Percentiles rank a stretch among this genome's conserved stretches.
Evolutionary conservation across 2,888 invertebrate species (phyloP).

Genomic region (Zygothrica quintamaculata): DNA sequence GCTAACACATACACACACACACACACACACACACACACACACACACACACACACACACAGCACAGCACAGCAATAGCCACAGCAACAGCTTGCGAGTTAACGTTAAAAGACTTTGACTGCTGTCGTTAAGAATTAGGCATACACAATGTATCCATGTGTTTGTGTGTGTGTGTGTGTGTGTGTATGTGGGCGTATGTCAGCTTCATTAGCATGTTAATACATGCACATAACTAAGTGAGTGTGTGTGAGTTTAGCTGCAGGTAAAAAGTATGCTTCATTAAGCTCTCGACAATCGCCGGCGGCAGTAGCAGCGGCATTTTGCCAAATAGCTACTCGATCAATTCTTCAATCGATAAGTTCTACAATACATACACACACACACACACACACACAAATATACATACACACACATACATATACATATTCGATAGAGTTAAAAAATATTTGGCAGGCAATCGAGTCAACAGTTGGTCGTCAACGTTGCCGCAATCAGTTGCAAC

Average conservation of each 20-base stretch:
- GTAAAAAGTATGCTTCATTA: constrained; percentile 74
- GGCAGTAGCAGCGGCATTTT: constrained; percentile 24
- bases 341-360: constrained; percentile 46
- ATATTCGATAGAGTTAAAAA: constrained; percentile 4
- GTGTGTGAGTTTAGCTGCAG: constrained; percentile 28
- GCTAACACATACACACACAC: constrained; percentile 4
- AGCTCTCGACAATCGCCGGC: constrained; percentile 18
- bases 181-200: constrained; percentile 28
- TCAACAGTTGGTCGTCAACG: constrained; percentile 72
- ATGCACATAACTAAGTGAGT: neutral
- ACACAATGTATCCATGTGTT: neutral
- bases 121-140: constrained; percentile 62
- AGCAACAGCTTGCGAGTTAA: constrained; percentile 16
- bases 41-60: neutral
- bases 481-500: constrained; percentile 44
- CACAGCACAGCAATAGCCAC: neutral
- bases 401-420: too few relatives aligned
- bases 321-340: constrained; percentile 21
- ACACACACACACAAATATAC: neutral
- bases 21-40: constrained; percentile 15
- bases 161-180: constrained; percentile 5
- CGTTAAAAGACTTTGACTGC: constrained; percentile 66
- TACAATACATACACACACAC: neutral
- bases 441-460: constrained; percentile 28
- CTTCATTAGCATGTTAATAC: constrained; percentile 65